Conservation (phyloP, 2,797 vertebrate genomes). For the Artibeus jamaicensis region DNA sequence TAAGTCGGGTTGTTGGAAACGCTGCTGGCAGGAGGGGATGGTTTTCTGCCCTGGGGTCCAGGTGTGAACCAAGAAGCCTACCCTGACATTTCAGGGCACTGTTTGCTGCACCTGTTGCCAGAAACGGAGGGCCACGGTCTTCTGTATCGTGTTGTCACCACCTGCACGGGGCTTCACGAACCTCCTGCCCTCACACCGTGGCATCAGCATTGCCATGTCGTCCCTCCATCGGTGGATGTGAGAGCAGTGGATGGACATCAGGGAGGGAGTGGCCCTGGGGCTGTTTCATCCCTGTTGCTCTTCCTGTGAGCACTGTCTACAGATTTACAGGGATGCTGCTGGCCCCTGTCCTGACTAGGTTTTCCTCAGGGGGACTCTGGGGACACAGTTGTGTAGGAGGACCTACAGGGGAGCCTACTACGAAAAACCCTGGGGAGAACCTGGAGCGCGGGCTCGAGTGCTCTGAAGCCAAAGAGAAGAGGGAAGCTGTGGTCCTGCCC, state of each 20-base stretch:
- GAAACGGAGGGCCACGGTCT: not conserved
- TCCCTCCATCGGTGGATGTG: not conserved
- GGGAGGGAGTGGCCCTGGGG: not conserved
- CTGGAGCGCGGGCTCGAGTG: not conserved
- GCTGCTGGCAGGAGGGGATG: not conserved
- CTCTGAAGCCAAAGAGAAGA: not conserved
- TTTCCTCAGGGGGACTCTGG: not conserved
- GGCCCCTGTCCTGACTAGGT: not conserved
- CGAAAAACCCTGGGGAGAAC: not conserved
- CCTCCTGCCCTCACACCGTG: not conserved
- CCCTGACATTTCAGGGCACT: not conserved
- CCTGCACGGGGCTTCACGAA: too few species aligned
- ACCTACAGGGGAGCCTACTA: too few species aligned
- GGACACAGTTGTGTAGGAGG: not conserved
- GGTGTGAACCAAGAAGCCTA: not conserved
- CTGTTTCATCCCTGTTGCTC: not conserved
- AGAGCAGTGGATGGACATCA: not conserved
- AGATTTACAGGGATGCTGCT: not conserved
- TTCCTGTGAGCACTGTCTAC: not conserved
- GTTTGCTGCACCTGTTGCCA: not conserved
- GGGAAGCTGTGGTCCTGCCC: not conserved
- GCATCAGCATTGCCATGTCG: too few species aligned
- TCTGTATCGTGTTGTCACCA: not conserved
- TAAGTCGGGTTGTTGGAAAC: not conserved
- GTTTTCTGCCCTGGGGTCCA: not conserved